Conservation (phyloP, 1,140 invertebrate species). For the Scaptomyza pallida region DNA sequence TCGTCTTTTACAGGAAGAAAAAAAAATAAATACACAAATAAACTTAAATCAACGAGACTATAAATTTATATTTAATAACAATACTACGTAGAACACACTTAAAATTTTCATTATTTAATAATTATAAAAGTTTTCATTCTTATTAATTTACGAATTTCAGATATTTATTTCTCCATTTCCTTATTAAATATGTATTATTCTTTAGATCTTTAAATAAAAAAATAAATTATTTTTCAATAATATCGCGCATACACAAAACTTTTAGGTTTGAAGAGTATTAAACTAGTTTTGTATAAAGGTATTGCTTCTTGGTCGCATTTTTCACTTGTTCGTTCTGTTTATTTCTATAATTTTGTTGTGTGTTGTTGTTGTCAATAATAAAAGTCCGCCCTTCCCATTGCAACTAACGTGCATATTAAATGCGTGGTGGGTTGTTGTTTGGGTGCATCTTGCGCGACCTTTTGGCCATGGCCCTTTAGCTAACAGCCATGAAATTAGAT, state of each 20-base stretch:
- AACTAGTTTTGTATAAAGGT: neutral
- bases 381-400: constrained; percentile 46
- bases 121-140: neutral
- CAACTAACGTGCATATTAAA: constrained; percentile 65
- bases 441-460: constrained; percentile 70
- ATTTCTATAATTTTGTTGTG: constrained; percentile 54
- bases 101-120: too few species aligned
- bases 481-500: constrained; percentile 81
- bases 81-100: too few species aligned
- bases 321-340: constrained; percentile 29
- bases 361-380: constrained; percentile 68
- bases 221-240: too few species aligned
- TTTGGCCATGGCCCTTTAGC: constrained; percentile 71
- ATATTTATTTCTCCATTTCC: too few species aligned
- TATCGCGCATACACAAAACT: too few species aligned
- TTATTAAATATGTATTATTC: too few species aligned
- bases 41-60: too few species aligned
- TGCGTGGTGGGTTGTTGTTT: constrained; percentile 35
- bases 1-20: too few species aligned
- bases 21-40: too few species aligned
- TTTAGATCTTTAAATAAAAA: too few species aligned
- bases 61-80: too few species aligned
- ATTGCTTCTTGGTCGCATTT: neutral
- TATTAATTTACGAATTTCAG: too few species aligned
- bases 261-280: constrained; percentile 49